Evolutionary conservation across 2,113 vertebrate genomes (phyloP).

Genomic region (Cavia porcellus): DNA sequence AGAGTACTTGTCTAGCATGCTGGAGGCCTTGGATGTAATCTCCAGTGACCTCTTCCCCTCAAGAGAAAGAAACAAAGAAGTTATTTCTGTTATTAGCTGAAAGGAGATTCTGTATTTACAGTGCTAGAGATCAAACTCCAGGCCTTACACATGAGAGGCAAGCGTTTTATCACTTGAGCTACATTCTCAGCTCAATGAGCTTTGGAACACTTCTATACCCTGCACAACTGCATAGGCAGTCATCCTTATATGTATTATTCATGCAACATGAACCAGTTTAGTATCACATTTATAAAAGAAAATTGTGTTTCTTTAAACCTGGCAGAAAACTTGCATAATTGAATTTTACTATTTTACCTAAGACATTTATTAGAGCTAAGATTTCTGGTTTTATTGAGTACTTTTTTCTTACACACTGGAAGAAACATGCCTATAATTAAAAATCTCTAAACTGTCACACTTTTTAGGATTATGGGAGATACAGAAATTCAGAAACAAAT

Average conservation of each 20-base stretch:
- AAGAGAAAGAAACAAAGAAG: neutral
- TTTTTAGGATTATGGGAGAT: neutral
- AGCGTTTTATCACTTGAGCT: neutral
- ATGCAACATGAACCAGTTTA: neutral
- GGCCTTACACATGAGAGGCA: neutral
- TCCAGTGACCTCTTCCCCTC: neutral
- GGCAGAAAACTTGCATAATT: conserved; percentile 4
- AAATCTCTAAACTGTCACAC: neutral
- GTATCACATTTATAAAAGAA: conserved; percentile 27
- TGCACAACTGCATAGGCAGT: neutral
- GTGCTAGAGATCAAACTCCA: neutral
- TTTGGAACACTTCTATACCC: conserved; percentile 28
- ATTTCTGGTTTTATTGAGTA: conserved; percentile 22
- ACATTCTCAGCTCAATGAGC: neutral
- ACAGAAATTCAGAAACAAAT: conserved; percentile 37
- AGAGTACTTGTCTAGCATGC: neutral
- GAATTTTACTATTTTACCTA: conserved; percentile 38
- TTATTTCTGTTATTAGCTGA: conserved; percentile 38
- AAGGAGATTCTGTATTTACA: neutral
- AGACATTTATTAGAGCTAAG: conserved; percentile 32
- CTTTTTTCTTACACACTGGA: neutral
- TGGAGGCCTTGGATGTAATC: neutral
- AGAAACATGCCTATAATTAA: conserved; percentile 17
- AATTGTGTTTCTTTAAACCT: conserved; percentile 34
- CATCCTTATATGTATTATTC: conserved; percentile 1